These are phyloP conservation scores for Vicugna pacos DNA, from an alignment of 2,113 vertebrate species.

Conservation along the genomic window DNA sequence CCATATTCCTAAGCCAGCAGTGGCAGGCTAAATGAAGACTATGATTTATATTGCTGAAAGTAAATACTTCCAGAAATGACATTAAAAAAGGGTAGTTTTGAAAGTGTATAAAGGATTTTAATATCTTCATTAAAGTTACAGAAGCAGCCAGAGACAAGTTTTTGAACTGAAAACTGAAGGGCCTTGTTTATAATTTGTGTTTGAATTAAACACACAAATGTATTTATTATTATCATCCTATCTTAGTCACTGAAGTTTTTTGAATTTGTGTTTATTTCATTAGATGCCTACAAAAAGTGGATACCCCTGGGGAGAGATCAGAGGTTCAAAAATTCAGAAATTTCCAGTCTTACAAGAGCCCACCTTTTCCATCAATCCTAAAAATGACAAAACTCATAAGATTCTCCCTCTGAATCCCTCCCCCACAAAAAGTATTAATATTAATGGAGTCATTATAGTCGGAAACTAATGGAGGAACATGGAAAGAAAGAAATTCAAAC, in stretches of 20 bases:
- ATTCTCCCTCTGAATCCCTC: background rate
- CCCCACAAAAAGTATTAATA: background rate
- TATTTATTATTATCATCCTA: background rate
- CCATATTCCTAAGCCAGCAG: constrained; percentile 72
- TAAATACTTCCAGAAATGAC: constrained; percentile 73
- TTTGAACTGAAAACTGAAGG: constrained; percentile 42
- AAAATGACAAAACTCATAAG: background rate
- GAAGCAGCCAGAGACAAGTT: constrained; percentile 68
- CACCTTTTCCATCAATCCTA: background rate
- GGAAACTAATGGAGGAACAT: background rate
- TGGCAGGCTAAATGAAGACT: constrained; percentile 80
- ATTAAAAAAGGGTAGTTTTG: constrained; percentile 73
- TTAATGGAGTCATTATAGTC: background rate
- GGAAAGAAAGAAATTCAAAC: constrained; percentile 1
- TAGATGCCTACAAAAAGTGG: background rate
- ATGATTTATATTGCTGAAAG: constrained; percentile 83
- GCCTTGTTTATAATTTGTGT: background rate
- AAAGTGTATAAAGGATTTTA: constrained; percentile 71
- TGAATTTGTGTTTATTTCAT: background rate
- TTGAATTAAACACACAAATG: background rate
- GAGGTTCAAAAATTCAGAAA: constrained; percentile 20
- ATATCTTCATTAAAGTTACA: constrained; percentile 69
- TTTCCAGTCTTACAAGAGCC: background rate
- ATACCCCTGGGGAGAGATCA: background rate
- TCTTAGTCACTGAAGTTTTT: background rate